A percentile compares a stretch with the other conserved stretches of the same genome.
Conservation (phyloP, 1,140 invertebrate genomes). For the Brachionus plicatilis region DNA sequence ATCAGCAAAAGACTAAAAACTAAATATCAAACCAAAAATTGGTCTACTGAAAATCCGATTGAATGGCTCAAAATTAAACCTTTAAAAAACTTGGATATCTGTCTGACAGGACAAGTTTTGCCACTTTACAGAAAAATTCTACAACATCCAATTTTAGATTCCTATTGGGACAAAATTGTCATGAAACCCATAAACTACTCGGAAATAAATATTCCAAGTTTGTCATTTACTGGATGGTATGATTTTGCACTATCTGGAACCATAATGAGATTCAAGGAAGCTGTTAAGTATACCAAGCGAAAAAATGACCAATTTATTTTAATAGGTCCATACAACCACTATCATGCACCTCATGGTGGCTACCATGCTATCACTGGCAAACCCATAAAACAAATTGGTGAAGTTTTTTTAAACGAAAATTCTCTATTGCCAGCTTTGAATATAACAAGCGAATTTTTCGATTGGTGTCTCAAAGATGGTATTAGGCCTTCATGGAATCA, state of each 20-base stretch:
- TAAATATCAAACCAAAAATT: not conserved
- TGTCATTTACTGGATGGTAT: constrained; percentile 29
- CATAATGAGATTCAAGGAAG: not conserved
- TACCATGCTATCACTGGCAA: not conserved
- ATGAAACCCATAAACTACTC: not conserved
- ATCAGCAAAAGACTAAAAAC: not conserved
- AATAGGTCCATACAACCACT: not conserved
- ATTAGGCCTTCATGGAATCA: not conserved
- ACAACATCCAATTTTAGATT: not conserved
- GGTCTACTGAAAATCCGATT: not conserved
- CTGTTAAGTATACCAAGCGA: not conserved
- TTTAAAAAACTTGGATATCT: not conserved
- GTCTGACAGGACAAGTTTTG: not conserved
- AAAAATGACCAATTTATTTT: not conserved
- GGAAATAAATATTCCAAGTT: not conserved
- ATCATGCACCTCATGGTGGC: constrained; percentile 11
- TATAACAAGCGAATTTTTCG: constrained; percentile 10
- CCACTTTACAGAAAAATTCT: constrained; percentile 10
- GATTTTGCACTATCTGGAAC: not conserved
- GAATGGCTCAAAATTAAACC: not conserved
- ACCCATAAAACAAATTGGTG: not conserved
- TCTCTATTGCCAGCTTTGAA: not conserved
- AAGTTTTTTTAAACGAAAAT: not conserved
- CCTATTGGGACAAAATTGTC: not conserved
- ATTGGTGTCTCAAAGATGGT: constrained; percentile 14